Percentiles rank a stretch among this genome's conserved stretches.
Conservation (phyloP, 2,888 invertebrate genomes). For the Xylota sylvarum region DNA sequence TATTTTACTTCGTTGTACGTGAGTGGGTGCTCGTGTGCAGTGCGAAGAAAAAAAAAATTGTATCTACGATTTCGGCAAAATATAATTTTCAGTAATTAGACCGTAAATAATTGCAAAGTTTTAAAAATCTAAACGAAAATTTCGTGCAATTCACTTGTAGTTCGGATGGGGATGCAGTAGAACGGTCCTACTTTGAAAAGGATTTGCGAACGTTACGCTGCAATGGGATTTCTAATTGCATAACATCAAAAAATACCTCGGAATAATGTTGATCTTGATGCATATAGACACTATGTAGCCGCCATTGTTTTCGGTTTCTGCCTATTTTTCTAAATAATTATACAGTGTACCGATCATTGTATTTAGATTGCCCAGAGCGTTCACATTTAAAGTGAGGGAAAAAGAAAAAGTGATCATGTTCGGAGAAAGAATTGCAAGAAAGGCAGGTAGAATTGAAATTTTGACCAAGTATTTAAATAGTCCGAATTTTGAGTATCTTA, state of each 20-base stretch:
- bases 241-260: slow-evolving; percentile 37
- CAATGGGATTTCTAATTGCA: slow-evolving; percentile 57
- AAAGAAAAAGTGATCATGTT: neutral
- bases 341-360: neutral
- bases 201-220: slow-evolving; percentile 22
- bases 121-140: slow-evolving; percentile 14
- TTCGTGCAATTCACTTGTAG: slow-evolving; percentile 14
- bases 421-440: neutral
- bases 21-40: slow-evolving; percentile 5
- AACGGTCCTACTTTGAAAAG: neutral
- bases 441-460: too few relatives aligned
- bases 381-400: neutral
- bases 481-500: too few relatives aligned
- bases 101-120: slow-evolving; percentile 60
- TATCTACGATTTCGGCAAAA: neutral
- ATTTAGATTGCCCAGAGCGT: neutral
- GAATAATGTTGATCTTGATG: slow-evolving; percentile 43
- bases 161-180: slow-evolving; percentile 2
- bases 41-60: neutral
- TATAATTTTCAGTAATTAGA: slow-evolving; percentile 47
- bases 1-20: slow-evolving; percentile 16
- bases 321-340: slow-evolving; percentile 17
- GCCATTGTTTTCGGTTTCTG: slow-evolving; percentile 11
- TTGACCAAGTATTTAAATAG: too few relatives aligned
- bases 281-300: slow-evolving; percentile 11